Evolutionary conservation across 2,113 vertebrate species (phyloP), one percentile per base, ranked within the genome.

Genomic region (Sclerurus mexicanus): DNA sequence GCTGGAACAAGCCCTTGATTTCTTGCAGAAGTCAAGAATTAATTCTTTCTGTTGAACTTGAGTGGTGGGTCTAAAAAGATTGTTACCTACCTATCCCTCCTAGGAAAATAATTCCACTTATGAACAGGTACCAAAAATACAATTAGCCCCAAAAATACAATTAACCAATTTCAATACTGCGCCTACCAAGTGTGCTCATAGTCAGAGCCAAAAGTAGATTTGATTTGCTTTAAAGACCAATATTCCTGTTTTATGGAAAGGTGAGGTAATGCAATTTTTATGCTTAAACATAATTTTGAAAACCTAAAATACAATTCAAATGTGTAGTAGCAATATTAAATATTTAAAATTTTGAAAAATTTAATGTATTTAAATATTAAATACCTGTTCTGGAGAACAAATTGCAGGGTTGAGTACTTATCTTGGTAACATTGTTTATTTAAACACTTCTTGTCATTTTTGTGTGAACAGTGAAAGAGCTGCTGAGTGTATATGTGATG

Each of bases 331-430:
- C 33, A 39, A 21, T 69, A 62, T 58, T 78, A 75, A 91, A 73
- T 95, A 75, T 75, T 91, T 72, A 79, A 83, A 90, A 27, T 27
- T 63, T 69, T 96, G 20, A 91, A 86, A 95, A 92, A 49, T 39
- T 64, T 64, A 96, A 46, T 96, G 64, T 68, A 93, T 95, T 93
- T 79, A 94, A 66, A 91, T 91, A 62, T 74, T 91, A 89, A 87
- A 62, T 74, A 74, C 12, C 6, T 66, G 8, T 66, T 18, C 55
- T 80, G 23, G 47, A 58, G 47, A 83, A 71, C 33, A 85, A 84
- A 86, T 80, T 84, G 52, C 56, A 63, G 55, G 6, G 7, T 47
- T 80, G 39, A 47, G 21, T 90, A 74, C 53, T 88, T 85, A 40
- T 21, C 28, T 75, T 8, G 2, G 47, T 81, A 68, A 56, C 25